phyloP scores from a whole-genome alignment of 53 echinoderm and acorn worm species.

The Temnopleurus reevesii region DNA sequence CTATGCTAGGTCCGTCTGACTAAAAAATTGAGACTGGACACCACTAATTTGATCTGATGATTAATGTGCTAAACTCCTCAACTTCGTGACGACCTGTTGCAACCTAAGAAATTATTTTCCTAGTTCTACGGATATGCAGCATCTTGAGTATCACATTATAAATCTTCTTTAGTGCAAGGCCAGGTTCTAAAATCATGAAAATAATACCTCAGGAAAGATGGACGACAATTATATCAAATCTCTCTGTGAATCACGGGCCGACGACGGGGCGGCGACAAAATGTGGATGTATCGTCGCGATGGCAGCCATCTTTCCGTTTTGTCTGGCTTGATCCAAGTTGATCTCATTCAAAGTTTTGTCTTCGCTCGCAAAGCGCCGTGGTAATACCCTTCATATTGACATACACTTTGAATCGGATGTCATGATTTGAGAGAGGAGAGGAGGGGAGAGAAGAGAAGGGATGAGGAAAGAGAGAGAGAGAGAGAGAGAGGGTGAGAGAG shows the following conservation, averaged over 20 bases:
- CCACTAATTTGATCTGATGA: too few relatives aligned
- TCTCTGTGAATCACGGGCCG: conserved; percentile 38
- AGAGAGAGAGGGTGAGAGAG: too few relatives aligned
- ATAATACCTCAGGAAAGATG: background rate
- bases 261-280: conserved; percentile 26
- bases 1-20: too few relatives aligned
- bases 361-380: background rate
- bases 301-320: conserved; percentile 5
- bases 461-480: background rate
- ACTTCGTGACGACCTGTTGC: too few relatives aligned
- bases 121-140: background rate
- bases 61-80: too few relatives aligned
- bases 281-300: background rate
- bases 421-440: background rate
- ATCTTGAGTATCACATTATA: background rate
- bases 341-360: conserved; percentile 26
- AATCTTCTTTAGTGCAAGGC: background rate
- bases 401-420: conserved; percentile 55
- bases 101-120: too few relatives aligned
- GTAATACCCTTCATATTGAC: conserved; percentile 29
- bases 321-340: conserved; percentile 16
- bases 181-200: conserved; percentile 41
- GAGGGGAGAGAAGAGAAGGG: background rate
- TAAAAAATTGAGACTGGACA: too few relatives aligned
- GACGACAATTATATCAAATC: conserved; percentile 45